Base-by-base conservation (phyloP, 2,888 invertebrate species). In the Pecten maximus region DNA sequence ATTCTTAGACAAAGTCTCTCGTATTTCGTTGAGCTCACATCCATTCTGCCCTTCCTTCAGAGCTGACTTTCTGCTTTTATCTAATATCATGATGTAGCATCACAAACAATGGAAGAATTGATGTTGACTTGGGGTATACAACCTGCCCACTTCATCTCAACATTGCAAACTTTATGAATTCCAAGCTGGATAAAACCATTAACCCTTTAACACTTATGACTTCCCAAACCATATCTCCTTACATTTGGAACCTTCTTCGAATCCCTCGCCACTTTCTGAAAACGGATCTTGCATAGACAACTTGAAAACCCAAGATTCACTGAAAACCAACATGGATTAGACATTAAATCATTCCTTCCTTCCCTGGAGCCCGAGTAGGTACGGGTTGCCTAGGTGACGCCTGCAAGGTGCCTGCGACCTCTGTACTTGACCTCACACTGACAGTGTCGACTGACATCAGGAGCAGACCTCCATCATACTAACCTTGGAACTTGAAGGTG, bases 401-500 rank as follows among this genome's bases (percentile, higher is more conserved):
- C 74, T 35, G 74, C 28, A 89, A 89, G 74, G 44, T 60, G 74
- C 87, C 86, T 40, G 40, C 74, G 60, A 74, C 87, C 86, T 44
- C n/a, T 40, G 44, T 86, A 74, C 40, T 86, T 87, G 44, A 89
- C 44, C 89, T 86, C 89, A 86, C 89, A 40, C 12, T 40, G 28
- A 54, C 74, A 74, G 74, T 74, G 74, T 15, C 1, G 74, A 74
- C 88, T 74, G 54, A 54, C 90, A 90, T 87, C 87, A 88, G 90
- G 93, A 93, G 91, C 90, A 92, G 92, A 95, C 93, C 90, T 95
- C 95, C 93, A 94, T 94, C 94, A 94, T 94, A 95, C 96, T 96
- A 96, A 96, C 96, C 96, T 96, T 95, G 93, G 95, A 95, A 93
- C 93, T 91, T 89, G 95, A 94, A 89, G 94, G 91, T 91, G 94